Evolutionary conservation across 1,140 invertebrate species (phyloP), one percentile per base, ranked within the genome.

Genomic region (Macrobrachium nipponense): DNA sequence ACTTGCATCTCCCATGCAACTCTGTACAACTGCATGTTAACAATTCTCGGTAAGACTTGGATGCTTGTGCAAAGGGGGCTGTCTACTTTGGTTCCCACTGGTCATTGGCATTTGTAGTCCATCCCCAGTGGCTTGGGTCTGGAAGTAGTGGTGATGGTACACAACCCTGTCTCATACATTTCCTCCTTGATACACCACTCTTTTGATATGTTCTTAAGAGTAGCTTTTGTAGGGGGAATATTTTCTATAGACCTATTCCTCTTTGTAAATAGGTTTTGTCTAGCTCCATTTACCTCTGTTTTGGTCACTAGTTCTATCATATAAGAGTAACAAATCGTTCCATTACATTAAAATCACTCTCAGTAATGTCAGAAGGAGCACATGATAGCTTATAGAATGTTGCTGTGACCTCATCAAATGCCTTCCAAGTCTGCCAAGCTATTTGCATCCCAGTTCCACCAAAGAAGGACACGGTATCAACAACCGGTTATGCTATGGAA

Each of bases 111-210:
- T 72, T 72, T 72, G 14, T 27, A 15, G 68, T 15, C 23, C 68
- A 72, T 72, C 68, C 68, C 68, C 68, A 72, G 14, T 72, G 68
- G 68, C 68, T 72, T 72, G 68, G 68, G 68, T 72, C 68, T 72
- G 68, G 68, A 72, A 72, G 68, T 23, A 15, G 14, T 72, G 68
- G 68, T 72, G 68, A 72, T 15, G 68, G 14, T 23, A 72, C 14
- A 23, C 12, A 72, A 72, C 11, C 68, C 68, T 72, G 68, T 23
- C 68, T 23, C 68, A 72, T 15, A 72, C 23, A 72, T 72, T 14
- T 72, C 68, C 68, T 72, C 23, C 68, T 23, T 72, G 68, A 72
- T 72, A 27, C 68, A 72, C 68, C 23, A 23, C 68, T 72, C 23
- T 72, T 72, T 72, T 72, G 11, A 17, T 23, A 72, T 72, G 23